Evolutionary conservation across 2,113 vertebrate genomes (phyloP).

Genomic region (Sigmodon hispidus): DNA sequence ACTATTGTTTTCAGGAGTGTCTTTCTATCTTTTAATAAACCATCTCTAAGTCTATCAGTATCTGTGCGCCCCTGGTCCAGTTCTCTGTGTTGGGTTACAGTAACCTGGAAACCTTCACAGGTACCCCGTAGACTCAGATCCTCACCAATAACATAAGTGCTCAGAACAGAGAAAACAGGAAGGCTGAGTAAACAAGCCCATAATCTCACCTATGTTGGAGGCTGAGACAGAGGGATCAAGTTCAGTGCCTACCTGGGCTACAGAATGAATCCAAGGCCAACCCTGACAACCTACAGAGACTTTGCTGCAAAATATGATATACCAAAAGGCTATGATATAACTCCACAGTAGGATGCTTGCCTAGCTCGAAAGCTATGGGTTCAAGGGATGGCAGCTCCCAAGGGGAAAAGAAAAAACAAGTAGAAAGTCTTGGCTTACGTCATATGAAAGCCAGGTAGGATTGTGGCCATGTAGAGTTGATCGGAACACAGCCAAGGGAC

Average conservation of each 20-base stretch:
- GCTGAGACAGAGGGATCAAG: neutral
- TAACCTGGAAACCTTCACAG: neutral
- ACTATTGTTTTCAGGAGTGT: neutral
- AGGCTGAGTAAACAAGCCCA: no score
- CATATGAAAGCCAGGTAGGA: neutral
- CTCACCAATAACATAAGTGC: neutral
- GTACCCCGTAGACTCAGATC: neutral
- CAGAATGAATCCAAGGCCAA: neutral
- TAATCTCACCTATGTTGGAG: neutral
- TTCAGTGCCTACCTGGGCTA: neutral
- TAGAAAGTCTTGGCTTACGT: neutral
- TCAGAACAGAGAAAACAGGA: neutral
- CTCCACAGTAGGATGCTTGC: neutral
- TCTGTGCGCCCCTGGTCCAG: neutral
- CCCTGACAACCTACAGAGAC: neutral
- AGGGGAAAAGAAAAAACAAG: neutral
- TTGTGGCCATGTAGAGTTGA: neutral
- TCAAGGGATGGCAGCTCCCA: neutral
- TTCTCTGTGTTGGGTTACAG: neutral
- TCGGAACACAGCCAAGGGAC: neutral
- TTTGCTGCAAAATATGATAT: neutral
- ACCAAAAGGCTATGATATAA: neutral
- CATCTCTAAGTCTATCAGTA: neutral
- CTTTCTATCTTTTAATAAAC: neutral
- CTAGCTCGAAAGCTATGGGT: neutral